A percentile compares a stretch with the other conserved stretches of the same genome.
Conservation (phyloP, 2,797 vertebrate species). For the Gastrophryne carolinensis region DNA sequence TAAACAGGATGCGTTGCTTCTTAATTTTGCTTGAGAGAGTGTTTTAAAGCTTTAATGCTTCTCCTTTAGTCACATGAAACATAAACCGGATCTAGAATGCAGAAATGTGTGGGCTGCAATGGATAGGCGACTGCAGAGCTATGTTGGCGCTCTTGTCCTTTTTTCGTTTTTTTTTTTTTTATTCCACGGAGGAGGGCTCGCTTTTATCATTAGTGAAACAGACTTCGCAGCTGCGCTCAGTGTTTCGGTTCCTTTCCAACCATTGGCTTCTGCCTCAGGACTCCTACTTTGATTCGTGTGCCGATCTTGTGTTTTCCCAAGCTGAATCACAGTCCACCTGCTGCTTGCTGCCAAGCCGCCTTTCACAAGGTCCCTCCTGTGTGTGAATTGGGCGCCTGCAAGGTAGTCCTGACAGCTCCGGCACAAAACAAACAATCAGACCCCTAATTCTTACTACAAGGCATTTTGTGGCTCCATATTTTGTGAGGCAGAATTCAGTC, state of each 20-base stretch:
- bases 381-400: constrained; percentile 16
- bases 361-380: constrained; percentile 23
- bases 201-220: constrained; percentile 33
- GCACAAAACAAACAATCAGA: constrained; percentile 15
- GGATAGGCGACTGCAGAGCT: constrained; percentile 19
- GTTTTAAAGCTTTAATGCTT: too few relatives aligned
- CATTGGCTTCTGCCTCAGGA: constrained; percentile 29
- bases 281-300: constrained; percentile 35
- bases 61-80: too few relatives aligned
- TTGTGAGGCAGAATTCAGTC: constrained; percentile 23
- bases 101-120: constrained; percentile 6
- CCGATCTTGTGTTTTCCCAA: constrained; percentile 26
- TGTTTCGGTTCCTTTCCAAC: not conserved
- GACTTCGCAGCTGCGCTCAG: constrained; percentile 28
- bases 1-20: too few relatives aligned
- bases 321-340: constrained; percentile 18
- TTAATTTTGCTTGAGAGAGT: too few relatives aligned
- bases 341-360: constrained; percentile 14
- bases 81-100: constrained; percentile 4
- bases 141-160: not conserved
- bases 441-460: constrained; percentile 41
- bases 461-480: constrained; percentile 17
- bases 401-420: constrained; percentile 19
- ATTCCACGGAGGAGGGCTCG: constrained; percentile 32
- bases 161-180: too few relatives aligned